phyloP scores from a whole-genome alignment of 2,797 vertebrate species.

The Gambelia wislizenii region DNA sequence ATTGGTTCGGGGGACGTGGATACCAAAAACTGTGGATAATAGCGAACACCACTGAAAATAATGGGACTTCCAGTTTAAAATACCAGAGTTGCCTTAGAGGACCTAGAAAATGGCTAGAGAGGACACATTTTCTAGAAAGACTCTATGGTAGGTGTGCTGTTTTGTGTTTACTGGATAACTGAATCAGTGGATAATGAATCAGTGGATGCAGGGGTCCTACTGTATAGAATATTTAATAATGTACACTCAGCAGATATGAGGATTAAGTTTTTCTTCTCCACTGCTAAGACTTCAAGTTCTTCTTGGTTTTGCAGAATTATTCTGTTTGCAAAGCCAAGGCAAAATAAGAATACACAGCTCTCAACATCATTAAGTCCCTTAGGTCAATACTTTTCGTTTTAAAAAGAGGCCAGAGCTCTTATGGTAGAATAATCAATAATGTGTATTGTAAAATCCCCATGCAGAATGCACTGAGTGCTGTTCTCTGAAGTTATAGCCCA shows the following conservation, averaged over 20 bases:
- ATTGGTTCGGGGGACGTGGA: too few species aligned
- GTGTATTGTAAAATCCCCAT: neutral
- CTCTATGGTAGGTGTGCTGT: too few species aligned
- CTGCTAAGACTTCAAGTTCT: neutral
- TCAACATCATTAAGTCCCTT: slow-evolving; percentile 5
- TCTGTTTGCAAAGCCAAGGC: neutral
- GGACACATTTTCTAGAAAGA: too few species aligned
- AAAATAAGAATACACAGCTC: neutral
- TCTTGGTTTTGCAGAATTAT: neutral
- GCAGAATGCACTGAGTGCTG: neutral
- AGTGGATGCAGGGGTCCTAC: too few species aligned
- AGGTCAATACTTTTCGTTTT: slow-evolving; percentile 12
- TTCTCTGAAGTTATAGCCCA: neutral
- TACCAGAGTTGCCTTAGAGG: too few species aligned
- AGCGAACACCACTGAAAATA: too few species aligned
- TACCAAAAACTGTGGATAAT: too few species aligned
- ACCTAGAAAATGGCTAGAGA: too few species aligned
- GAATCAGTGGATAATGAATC: too few species aligned
- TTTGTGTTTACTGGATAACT: too few species aligned
- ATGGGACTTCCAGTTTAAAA: too few species aligned
- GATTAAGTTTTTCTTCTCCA: neutral
- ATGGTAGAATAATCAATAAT: neutral
- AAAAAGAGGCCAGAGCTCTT: neutral
- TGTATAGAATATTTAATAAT: neutral
- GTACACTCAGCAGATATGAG: neutral